A percentile compares a stretch with the other conserved stretches of the same genome.
phyloP scores from a whole-genome alignment of 2,888 invertebrate genomes.

The Eueremaeus valkanovi region DNA sequence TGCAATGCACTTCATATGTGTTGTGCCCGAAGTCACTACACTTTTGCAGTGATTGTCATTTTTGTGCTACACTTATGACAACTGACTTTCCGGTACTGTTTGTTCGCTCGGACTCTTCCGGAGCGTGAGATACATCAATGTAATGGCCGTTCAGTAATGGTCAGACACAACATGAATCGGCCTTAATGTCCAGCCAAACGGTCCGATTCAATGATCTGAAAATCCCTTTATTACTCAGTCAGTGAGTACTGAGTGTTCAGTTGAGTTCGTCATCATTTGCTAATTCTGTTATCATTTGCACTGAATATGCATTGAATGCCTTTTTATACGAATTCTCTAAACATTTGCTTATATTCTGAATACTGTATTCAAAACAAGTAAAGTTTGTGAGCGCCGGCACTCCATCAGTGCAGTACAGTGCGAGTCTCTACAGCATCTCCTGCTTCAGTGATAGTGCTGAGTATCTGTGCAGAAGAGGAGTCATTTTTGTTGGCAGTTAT shows the following conservation, averaged over 20 bases:
- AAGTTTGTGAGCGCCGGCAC: background rate
- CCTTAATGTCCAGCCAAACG: constrained; percentile 17
- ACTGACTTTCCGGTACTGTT: constrained; percentile 5
- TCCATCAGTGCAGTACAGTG: background rate
- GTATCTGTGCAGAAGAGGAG: background rate
- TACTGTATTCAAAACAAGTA: background rate
- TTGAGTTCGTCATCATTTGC: background rate
- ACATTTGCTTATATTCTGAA: background rate
- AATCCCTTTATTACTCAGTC: constrained; percentile 16
- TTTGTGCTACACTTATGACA: constrained; percentile 2
- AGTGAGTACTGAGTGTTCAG: background rate
- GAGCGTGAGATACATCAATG: background rate
- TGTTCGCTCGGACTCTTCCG: constrained; percentile 24
- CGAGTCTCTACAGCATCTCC: background rate
- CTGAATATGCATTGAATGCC: background rate
- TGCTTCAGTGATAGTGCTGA: background rate
- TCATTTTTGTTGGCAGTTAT: constrained; percentile 25
- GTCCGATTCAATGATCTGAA: constrained; percentile 23
- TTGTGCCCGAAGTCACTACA: background rate
- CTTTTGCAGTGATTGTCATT: constrained; percentile 3
- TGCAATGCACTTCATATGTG: background rate
- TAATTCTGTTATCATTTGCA: background rate
- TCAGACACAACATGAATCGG: constrained; percentile 13
- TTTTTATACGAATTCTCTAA: background rate
- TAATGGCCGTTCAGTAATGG: too few relatives aligned